Percentiles rank a stretch among this genome's conserved stretches.
These are phyloP conservation scores for Apaloderma vittatum DNA, from an alignment of 2,113 vertebrate genomes.

Conservation along the genomic window DNA sequence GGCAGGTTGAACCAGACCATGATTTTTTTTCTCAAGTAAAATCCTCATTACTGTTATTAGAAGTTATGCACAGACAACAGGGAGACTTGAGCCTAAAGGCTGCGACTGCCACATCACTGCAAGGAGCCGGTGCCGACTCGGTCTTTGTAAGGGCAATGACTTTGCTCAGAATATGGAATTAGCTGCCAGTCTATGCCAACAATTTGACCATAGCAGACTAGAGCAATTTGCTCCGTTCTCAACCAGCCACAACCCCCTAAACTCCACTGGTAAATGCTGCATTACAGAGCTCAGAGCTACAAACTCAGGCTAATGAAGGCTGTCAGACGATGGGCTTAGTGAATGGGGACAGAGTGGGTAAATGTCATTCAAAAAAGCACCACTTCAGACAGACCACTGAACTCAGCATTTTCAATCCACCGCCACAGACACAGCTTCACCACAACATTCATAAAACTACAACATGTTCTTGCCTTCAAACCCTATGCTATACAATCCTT, in stretches of 20 bases:
- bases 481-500: neutral
- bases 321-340: neutral
- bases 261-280: neutral
- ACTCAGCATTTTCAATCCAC: neutral
- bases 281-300: neutral
- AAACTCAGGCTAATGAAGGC: neutral
- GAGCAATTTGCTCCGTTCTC: neutral
- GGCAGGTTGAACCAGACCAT: neutral
- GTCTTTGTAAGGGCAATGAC: neutral
- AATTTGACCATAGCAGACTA: accelerated
- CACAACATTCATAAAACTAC: neutral
- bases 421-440: neutral
- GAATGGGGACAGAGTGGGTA: neutral
- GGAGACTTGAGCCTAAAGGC: neutral
- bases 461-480: neutral
- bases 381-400: neutral
- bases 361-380: neutral
- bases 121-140: neutral
- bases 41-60: neutral
- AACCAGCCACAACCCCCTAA: neutral
- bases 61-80: accelerated
- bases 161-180: neutral
- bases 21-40: neutral
- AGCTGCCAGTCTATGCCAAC: neutral
- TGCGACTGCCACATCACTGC: neutral